These are phyloP conservation scores for Grammomys dolichurus DNA, from an alignment of 2,113 vertebrate genomes.

Conservation along the genomic window DNA sequence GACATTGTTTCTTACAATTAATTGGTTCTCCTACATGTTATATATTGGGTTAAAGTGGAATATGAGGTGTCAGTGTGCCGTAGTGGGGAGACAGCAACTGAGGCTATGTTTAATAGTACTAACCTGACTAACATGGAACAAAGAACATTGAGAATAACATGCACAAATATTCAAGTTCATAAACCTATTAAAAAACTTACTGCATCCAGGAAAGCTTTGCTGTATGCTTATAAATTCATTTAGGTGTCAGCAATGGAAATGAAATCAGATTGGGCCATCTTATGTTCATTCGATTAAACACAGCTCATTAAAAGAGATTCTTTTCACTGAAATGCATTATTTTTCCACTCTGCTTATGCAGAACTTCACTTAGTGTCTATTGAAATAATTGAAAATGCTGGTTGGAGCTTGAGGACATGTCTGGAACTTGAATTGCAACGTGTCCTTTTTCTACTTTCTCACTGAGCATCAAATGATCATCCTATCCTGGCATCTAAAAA, in stretches of 20 bases:
- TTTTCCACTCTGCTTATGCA: neutral
- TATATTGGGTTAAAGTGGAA: neutral
- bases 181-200: constrained; percentile 35
- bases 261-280: constrained; percentile 53
- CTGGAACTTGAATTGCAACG: constrained; percentile 28
- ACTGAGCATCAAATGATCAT: constrained; percentile 33
- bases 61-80: constrained; percentile 15
- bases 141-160: neutral
- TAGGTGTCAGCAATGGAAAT: constrained; percentile 49
- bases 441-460: neutral
- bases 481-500: neutral
- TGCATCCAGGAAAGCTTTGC: neutral
- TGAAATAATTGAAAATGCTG: constrained; percentile 43
- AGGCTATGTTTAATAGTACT: neutral
- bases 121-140: neutral
- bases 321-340: constrained; percentile 40
- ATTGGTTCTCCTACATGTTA: neutral
- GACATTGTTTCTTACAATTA: constrained; percentile 18
- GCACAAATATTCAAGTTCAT: neutral
- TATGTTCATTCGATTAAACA: constrained; percentile 36
- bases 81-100: neutral
- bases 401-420: neutral
- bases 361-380: constrained; percentile 26
- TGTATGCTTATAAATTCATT: constrained; percentile 21
- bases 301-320: neutral